phyloP scores from a whole-genome alignment of 2,888 invertebrate species.

The Gisinianus flammeolus region DNA sequence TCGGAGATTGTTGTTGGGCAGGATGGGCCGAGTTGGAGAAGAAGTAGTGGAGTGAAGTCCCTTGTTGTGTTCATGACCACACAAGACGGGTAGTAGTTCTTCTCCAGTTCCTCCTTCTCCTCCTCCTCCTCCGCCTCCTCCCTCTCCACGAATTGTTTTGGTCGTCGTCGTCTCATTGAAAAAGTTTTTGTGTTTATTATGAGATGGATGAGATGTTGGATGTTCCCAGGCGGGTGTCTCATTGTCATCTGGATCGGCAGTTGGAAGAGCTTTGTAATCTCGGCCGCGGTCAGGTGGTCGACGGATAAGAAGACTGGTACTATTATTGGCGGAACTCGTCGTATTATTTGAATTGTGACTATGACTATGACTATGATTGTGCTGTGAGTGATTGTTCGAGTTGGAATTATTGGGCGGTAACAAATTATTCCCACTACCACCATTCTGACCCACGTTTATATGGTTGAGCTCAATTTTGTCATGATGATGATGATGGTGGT shows the following conservation, averaged over 20 bases:
- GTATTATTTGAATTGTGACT: conserved; percentile 2
- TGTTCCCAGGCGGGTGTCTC: conserved; percentile 6
- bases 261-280: conserved; percentile 56
- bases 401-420: conserved; percentile 17
- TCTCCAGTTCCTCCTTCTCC: too few relatives aligned
- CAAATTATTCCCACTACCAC: conserved; percentile 41
- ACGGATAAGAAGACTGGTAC: neutral
- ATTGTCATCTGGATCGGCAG: conserved; percentile 52
- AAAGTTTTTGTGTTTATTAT: neutral
- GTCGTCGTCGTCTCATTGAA: neutral
- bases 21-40: neutral
- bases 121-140: neutral
- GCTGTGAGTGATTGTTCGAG: conserved; percentile 22
- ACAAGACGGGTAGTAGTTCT: too few relatives aligned
- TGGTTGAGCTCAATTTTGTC: conserved; percentile 36
- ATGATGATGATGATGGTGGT: conserved; percentile 13
- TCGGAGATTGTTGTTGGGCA: conserved; percentile 2
- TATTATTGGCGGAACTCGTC: neutral
- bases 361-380: neutral
- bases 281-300: conserved; percentile 13
- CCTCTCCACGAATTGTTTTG: neutral
- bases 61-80: too few relatives aligned
- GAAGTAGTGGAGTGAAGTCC: neutral
- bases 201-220: neutral
- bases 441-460: conserved; percentile 46